Base-by-base conservation (phyloP, 2,797 vertebrate species). In the Pterois miles region DNA sequence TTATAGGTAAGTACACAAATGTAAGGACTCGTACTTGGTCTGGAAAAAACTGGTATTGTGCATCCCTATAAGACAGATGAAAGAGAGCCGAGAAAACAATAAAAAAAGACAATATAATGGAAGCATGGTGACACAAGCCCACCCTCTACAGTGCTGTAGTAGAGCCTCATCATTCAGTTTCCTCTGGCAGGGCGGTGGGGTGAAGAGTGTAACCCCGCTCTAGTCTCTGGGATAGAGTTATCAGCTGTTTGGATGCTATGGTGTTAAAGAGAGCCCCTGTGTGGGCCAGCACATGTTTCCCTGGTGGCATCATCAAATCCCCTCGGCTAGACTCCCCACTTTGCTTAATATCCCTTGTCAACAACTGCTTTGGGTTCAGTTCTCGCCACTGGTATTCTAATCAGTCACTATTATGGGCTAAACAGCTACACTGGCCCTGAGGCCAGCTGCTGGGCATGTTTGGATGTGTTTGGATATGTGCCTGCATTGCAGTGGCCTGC, bases 261-360 rank as follows among this genome's bases (percentile, higher is more conserved):
- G 83, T 83, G 91, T 87, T 89, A 89, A 91, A 90, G 86, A 89
- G 83, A 82, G 77, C 52, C 76, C 25, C 66, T 74, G 83, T 80
- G 86, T 81, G 74, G 83, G 90, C 90, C 92, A 83, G 81, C 89
- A 81, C 91, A 89, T 85, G 84, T 89, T 91, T 88, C 86, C 86
- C 90, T 29, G 60, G 85, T 90, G 89, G 90, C 87, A 91, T 93
- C 89, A 92, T 88, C 87, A 85, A 88, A 91, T 91, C 90, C 87
- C 85, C 25, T 56, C 62, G 84, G 84, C 86, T 74, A 62, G 86
- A 86, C 90, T 91, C 83, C 88, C 86, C 86, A 92, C 90, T 90
- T 90, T 80, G 80, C 88, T 73, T 88, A 91, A 91, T 90, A 80
- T 90, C 82, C 84, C 91, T 85, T 93, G 92, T 94, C 92, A 93